These are phyloP conservation scores for Patella caerulea DNA, from an alignment of 2,888 invertebrate genomes.

Conservation along the genomic window DNA sequence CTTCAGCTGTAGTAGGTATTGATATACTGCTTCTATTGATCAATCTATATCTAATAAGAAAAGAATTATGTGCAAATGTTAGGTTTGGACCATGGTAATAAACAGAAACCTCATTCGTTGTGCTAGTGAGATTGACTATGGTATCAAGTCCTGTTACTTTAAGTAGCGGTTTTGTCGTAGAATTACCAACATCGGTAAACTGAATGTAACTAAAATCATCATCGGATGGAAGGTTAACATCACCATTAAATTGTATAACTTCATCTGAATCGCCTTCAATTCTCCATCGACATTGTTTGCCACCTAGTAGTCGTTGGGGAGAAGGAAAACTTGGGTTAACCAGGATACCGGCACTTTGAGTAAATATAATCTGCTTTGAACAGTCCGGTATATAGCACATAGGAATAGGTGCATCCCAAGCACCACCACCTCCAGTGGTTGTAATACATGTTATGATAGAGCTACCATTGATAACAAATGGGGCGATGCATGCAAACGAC, in stretches of 20 bases:
- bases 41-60: no score
- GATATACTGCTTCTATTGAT: no score
- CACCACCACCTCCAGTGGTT: neutral
- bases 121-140: slow-evolving; percentile 4
- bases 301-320: neutral
- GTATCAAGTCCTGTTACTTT: neutral
- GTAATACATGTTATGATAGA: slow-evolving; percentile 2
- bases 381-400: slow-evolving; percentile 23
- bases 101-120: slow-evolving; percentile 8
- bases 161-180: neutral
- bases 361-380: slow-evolving; percentile 5
- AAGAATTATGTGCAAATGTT: no score
- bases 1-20: no score
- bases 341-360: slow-evolving; percentile 11
- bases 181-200: neutral
- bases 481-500: slow-evolving; percentile 7
- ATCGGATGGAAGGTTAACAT: slow-evolving; percentile 7
- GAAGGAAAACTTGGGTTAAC: slow-evolving; percentile 22
- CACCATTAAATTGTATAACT: neutral
- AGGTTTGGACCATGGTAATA: slow-evolving; percentile 11
- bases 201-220: neutral
- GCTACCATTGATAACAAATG: neutral
- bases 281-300: slow-evolving; percentile 20
- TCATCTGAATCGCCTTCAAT: slow-evolving; percentile 5
- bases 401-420: slow-evolving; percentile 15